Evolutionary conservation across 2,888 invertebrate species (phyloP).

Genomic region (Drosophila setosimentum): DNA sequence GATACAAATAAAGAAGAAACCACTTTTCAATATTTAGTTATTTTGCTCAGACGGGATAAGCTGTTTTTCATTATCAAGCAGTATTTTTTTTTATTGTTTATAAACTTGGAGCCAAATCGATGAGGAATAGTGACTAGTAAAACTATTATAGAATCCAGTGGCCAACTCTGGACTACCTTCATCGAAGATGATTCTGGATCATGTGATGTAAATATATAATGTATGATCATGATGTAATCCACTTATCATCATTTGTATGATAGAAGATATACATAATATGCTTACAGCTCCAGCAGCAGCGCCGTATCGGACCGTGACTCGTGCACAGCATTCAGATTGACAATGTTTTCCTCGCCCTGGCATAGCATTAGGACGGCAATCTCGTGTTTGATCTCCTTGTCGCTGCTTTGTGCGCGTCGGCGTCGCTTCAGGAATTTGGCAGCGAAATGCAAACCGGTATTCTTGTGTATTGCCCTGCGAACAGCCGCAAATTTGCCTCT

Average conservation of each 20-base stretch:
- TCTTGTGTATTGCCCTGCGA: slow-evolving; percentile 94
- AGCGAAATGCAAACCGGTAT: slow-evolving; percentile 95
- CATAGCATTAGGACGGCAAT: slow-evolving; percentile 96
- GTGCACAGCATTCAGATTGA: slow-evolving; percentile 95
- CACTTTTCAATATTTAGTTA: background rate
- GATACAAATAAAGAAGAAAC: background rate
- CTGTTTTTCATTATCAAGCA: background rate
- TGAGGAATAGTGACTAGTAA: background rate
- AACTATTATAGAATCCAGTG: background rate
- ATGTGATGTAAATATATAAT: too few species aligned
- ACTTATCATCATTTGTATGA: background rate
- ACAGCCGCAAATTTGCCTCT: slow-evolving; percentile 99
- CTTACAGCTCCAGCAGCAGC: slow-evolving; percentile 96
- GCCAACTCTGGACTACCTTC: background rate
- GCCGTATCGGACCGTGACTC: slow-evolving; percentile 91
- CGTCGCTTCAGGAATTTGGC: slow-evolving; percentile 97
- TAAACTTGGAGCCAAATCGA: background rate
- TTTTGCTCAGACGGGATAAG: background rate
- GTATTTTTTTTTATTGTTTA: too few species aligned
- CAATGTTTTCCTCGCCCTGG: slow-evolving; percentile 93
- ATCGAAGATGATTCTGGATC: background rate
- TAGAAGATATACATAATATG: slow-evolving; percentile 23
- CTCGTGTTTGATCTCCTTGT: slow-evolving; percentile 96
- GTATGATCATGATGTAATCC: background rate
- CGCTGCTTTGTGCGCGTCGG: slow-evolving; percentile 93